A percentile compares a stretch with the other conserved stretches of the same genome.
Evolutionary conservation across 2,113 vertebrate species (phyloP).

Genomic region (Aplodontia rufa): DNA sequence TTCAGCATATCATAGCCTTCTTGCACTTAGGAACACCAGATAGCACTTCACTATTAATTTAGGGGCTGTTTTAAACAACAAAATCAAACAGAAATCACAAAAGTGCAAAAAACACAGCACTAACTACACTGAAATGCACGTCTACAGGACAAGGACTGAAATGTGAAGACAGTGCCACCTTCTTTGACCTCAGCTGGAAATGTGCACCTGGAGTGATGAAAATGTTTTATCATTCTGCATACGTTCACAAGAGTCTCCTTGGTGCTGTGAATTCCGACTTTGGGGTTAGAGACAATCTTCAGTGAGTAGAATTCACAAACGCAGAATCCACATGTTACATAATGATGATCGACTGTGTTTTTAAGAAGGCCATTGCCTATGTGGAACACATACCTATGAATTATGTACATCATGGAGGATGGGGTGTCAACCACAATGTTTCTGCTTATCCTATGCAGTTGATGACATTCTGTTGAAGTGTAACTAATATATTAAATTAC

Average conservation of each 20-base stretch:
- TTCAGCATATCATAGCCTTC: not conserved
- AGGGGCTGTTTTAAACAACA: not conserved
- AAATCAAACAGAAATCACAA: not conserved
- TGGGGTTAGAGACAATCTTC: not conserved
- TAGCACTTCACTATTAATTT: not conserved
- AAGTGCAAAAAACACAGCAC: not conserved
- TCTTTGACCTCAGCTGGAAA: not conserved
- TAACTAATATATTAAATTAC: not conserved
- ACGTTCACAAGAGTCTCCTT: not conserved
- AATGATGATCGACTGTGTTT: not conserved
- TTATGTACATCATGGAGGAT: not conserved
- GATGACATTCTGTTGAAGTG: not conserved
- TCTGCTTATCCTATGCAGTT: not conserved
- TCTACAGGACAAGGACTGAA: not conserved
- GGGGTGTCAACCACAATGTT: rapidly evolving
- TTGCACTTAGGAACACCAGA: not conserved
- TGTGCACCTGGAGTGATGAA: not conserved
- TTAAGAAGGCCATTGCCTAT: not conserved
- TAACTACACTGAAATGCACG: not conserved
- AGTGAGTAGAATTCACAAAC: not conserved
- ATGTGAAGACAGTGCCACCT: not conserved
- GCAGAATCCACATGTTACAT: not conserved
- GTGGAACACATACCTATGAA: not conserved
- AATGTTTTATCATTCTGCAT: not conserved
- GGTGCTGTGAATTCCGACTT: not conserved